Conservation (phyloP, 2,113 vertebrate species). For the Oncorhynchus keta region DNA sequence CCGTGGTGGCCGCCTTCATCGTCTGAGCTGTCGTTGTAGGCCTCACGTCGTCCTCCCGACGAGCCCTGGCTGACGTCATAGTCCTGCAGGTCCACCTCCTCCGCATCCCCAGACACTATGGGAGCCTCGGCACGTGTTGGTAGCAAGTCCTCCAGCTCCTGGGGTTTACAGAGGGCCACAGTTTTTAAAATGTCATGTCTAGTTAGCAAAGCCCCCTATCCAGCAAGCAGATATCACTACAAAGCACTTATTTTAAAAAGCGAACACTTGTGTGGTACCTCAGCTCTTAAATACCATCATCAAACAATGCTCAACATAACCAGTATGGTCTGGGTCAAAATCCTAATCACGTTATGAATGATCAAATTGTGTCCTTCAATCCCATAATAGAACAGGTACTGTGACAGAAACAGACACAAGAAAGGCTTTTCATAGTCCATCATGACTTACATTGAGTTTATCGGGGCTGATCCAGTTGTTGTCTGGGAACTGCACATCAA, state of each 20-base stretch:
- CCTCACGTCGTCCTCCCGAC: slow-evolving; percentile 88
- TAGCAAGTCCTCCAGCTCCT: slow-evolving; percentile 97
- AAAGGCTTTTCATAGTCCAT: not conserved
- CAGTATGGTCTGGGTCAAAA: not conserved
- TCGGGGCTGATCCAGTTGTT: slow-evolving; percentile 98
- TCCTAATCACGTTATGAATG: not conserved
- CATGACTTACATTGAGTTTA: slow-evolving; percentile 87
- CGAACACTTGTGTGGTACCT: too few species aligned
- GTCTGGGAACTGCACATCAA: slow-evolving; percentile 96
- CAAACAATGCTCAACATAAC: not conserved
- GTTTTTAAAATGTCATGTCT: not conserved
- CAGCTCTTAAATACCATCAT: not conserved
- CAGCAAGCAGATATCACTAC: too few species aligned
- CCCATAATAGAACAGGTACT: not conserved
- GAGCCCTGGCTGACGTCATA: slow-evolving; percentile 89
- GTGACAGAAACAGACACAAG: not conserved
- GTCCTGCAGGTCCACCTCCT: slow-evolving; percentile 96
- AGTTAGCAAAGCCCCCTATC: not conserved
- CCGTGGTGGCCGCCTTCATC: slow-evolving; percentile 95
- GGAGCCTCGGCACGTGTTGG: slow-evolving; percentile 90
- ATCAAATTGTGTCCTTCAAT: not conserved
- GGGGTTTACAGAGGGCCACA: slow-evolving; percentile 15
- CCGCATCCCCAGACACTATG: slow-evolving; percentile 85
- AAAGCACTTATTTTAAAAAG: too few species aligned
- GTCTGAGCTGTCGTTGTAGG: slow-evolving; percentile 98